Base-by-base conservation (phyloP, 2,888 invertebrate species). In the Pseudococcus jackbeardsleyi region DNA sequence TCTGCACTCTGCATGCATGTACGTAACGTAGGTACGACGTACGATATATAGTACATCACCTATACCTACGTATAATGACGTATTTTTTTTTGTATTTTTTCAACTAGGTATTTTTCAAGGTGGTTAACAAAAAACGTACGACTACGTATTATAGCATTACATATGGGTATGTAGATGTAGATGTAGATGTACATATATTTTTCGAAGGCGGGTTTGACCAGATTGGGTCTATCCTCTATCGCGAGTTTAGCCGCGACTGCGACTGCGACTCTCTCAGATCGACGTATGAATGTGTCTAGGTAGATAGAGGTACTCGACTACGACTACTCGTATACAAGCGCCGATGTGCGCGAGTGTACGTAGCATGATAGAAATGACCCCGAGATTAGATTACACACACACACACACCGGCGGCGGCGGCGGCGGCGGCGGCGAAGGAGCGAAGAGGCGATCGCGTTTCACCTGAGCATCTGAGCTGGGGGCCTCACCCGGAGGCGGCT, bases 221-320 rank as follows among this genome's bases (percentile, higher is more conserved):
- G 88, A 88, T 88, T 88, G 79, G 88, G 88, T 88, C 88, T 88
- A 88, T 88, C 88, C 82, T 88, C 88, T 88, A 88, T 88, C 88
- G 88, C 88, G 88, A 54, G 54, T 82, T 79, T 82, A 82, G 88
- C 82, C 79, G 88, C 88, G 82, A 85, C 88, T 82, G 54, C 59
- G 59, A 82, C 82, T 54, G 88, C 88, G 82, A 85, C 88, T 82
- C 42, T 82, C 39, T 64, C 19, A 22, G 22, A 9, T 64, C 64
- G 64, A 19, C 22, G 64, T n/a, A n/a, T 64, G 64, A 11, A 64
- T 64, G 64, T 72, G n/a, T n/a, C n/a, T n/a, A n/a, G n/a, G n/a
- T n/a, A n/a, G n/a, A n/a, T n/a, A n/a, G n/a, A n/a, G n/a, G n/a
- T n/a, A n/a, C n/a, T n/a, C n/a, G n/a, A n/a, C n/a, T n/a, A n/a